Conservation (phyloP, 2,888 invertebrate species). For the Drosophila kambysellisi region DNA sequence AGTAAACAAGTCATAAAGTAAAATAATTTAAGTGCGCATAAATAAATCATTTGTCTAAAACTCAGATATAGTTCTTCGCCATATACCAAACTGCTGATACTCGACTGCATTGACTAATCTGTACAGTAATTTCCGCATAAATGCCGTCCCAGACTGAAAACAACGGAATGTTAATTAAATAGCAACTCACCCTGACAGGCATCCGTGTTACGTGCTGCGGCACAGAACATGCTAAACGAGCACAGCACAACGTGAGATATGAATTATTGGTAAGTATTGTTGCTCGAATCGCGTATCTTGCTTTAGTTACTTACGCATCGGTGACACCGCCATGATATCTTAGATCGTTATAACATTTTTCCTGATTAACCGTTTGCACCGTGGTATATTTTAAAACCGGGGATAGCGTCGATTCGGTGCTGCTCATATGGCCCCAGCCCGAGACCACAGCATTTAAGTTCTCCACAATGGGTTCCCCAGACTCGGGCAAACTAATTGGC, state of each 20-base stretch:
- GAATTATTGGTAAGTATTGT: slow-evolving; percentile 28
- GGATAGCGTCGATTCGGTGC: slow-evolving; percentile 70
- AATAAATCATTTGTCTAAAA: neutral
- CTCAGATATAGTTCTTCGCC: neutral
- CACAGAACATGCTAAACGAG: slow-evolving; percentile 82
- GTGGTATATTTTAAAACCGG: slow-evolving; percentile 76
- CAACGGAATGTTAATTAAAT: neutral
- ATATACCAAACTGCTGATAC: too few relatives aligned
- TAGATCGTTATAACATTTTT: slow-evolving; percentile 69
- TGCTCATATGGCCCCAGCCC: slow-evolving; percentile 83
- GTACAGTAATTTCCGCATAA: neutral
- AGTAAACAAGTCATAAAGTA: neutral
- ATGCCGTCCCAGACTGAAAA: neutral
- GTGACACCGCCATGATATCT: slow-evolving; percentile 77
- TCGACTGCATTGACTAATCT: neutral
- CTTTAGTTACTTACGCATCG: slow-evolving; percentile 75
- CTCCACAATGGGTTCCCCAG: slow-evolving; percentile 55
- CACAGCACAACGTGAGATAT: slow-evolving; percentile 26
- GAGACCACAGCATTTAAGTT: slow-evolving; percentile 73
- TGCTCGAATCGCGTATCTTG: slow-evolving; percentile 10
- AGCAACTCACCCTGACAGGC: slow-evolving; percentile 80
- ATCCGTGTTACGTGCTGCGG: slow-evolving; percentile 79
- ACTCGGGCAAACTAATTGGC: slow-evolving; percentile 68
- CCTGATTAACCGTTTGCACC: slow-evolving; percentile 77
- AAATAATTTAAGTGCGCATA: neutral